Conservation (phyloP, 2,888 invertebrate genomes). For the Brachylomia viminalis region DNA sequence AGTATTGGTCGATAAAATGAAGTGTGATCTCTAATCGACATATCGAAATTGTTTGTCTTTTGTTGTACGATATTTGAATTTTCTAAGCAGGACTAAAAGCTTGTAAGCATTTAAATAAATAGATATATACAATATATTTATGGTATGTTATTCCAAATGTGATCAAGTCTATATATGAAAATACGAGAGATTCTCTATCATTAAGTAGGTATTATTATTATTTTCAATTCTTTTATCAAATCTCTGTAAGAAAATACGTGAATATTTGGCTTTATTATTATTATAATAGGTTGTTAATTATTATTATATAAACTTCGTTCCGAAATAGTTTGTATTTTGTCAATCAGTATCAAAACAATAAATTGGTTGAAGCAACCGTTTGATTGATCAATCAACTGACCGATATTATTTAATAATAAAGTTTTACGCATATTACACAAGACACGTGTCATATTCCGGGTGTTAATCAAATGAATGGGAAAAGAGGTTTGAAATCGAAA, state of each 20-base stretch:
- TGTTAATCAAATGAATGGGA: background rate
- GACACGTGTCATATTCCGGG: background rate
- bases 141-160: slow-evolving; percentile 3
- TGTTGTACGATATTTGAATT: background rate
- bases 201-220: slow-evolving; percentile 4
- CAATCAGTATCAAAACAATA: slow-evolving; percentile 8
- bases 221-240: slow-evolving; percentile 41
- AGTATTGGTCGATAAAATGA: slow-evolving; percentile 7
- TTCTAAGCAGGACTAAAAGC: background rate
- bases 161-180: slow-evolving; percentile 42
- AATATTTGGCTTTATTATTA: slow-evolving; percentile 31
- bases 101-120: slow-evolving; percentile 1
- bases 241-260: slow-evolving; percentile 48
- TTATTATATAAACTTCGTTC: slow-evolving; percentile 10
- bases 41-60: background rate
- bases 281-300: background rate
- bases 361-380: slow-evolving; percentile 31
- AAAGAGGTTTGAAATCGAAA: background rate
- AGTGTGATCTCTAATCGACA: background rate
- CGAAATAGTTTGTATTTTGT: slow-evolving; percentile 15
- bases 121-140: slow-evolving; percentile 1
- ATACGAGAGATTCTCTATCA: slow-evolving; percentile 30
- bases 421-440: background rate
- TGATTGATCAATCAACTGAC: slow-evolving; percentile 29
- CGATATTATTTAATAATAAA: background rate